Conservation (phyloP, 2,113 vertebrate species). For the Anseranas semipalmata region DNA sequence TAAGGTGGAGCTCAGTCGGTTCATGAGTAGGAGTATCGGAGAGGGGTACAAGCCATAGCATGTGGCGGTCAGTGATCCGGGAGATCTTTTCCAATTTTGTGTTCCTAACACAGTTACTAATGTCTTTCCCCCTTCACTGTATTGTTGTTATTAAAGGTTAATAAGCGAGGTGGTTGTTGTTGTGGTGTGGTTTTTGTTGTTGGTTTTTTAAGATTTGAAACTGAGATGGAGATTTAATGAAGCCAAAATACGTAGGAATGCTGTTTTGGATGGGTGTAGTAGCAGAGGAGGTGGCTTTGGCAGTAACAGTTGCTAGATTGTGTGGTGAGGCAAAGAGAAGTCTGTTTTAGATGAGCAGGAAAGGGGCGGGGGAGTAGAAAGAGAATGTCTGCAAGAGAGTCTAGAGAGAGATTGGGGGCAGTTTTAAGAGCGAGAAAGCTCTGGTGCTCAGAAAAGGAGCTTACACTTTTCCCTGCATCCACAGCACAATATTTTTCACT, state of each 20-base stretch:
- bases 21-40: neutral
- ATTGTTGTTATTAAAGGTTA: neutral
- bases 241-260: neutral
- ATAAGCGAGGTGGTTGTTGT: neutral
- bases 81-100: neutral
- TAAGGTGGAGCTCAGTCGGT: neutral
- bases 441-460: neutral
- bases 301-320: constrained; percentile 61
- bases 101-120: neutral
- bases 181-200: neutral
- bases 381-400: constrained; percentile 35
- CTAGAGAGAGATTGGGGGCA: neutral
- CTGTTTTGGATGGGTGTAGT: constrained; percentile 14
- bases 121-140: neutral
- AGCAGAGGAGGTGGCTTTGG: constrained; percentile 47
- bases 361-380: neutral
- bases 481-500: neutral
- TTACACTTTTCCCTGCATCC: neutral
- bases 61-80: neutral
- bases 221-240: neutral
- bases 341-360: constrained; percentile 42
- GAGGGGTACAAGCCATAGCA: neutral
- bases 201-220: neutral
- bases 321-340: constrained; percentile 44
- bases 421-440: neutral